Base-by-base conservation (phyloP, 2,888 invertebrate genomes). In the Onchidella celtica region DNA sequence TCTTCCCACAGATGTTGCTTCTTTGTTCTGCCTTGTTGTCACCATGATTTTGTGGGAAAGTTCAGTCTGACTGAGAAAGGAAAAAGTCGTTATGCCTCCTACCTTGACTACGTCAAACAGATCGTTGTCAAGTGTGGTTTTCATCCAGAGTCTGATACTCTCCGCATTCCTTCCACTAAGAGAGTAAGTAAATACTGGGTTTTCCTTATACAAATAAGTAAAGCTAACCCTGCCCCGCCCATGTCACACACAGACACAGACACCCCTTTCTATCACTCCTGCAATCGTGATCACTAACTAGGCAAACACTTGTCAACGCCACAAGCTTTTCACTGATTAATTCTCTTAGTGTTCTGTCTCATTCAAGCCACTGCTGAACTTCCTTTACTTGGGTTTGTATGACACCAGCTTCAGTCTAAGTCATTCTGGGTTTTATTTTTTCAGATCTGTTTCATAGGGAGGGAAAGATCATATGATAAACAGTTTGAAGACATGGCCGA, bases 111-210 rank as follows among this genome's bases (percentile, higher is more conserved):
- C 87, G 90, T 95, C 27, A 85, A 88, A 59, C 87, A 91, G 59
- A 89, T 95, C 21, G 93, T 93, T 2, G 96, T 96, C 90, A 96
- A 96, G 88, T 97, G 97, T 94, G 93, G 97, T 0, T 99, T 97
- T 92, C 91, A 94, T 57, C 95, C 96, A 0, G 91, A 95, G 81
- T 94, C 95, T 70, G 99, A 99, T 93, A 96, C 96, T 87, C 93
- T 99, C 29, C 95, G 98, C 92, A 99, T 99, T 91, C 99, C 99
- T 4, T 99, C 99, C 70, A 99, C 99, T 0, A 99, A 98, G 94
- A 95, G 98, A 75, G 85, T 85, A 40, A 61, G 76, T n/a, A 38
- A 47, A 47, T 47, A n/a, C n/a, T n/a, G n/a, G n/a, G n/a, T n/a
- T n/a, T n/a, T n/a, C n/a, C n/a, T n/a, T n/a, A n/a, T n/a, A n/a